A percentile compares a stretch with the other conserved stretches of the same genome.
Conservation (phyloP, 2,113 vertebrate species). For the Rhynchomys soricoides region DNA sequence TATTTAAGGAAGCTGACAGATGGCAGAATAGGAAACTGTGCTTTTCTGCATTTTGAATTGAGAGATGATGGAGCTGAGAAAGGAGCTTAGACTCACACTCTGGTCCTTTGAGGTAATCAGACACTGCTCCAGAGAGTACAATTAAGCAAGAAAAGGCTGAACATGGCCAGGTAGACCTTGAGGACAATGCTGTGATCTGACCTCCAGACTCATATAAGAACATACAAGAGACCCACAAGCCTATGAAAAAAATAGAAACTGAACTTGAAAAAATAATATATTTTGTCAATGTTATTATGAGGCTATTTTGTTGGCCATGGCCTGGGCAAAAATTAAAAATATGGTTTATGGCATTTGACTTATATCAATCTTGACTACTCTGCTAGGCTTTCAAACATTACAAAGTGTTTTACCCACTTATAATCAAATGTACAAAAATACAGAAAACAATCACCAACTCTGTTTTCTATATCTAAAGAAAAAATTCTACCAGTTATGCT, state of each 20-base stretch:
- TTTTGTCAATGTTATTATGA: background rate
- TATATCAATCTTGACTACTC: background rate
- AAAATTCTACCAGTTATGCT: background rate
- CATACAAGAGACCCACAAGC: background rate
- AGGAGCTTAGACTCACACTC: background rate
- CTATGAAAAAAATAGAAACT: background rate
- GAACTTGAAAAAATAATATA: background rate
- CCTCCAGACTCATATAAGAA: background rate
- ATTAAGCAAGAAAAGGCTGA: background rate
- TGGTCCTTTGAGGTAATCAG: background rate
- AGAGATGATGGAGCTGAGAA: background rate
- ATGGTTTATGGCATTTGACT: background rate
- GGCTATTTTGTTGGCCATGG: background rate
- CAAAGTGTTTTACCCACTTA: background rate
- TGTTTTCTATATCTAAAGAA: background rate
- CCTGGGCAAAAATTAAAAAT: background rate
- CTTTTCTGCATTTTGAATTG: background rate
- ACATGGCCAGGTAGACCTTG: background rate
- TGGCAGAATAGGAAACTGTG: background rate
- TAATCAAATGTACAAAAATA: slow-evolving; percentile 6
- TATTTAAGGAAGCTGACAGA: slow-evolving; percentile 15
- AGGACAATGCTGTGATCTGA: background rate
- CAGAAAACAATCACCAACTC: background rate
- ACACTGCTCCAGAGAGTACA: background rate
- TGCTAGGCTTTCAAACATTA: background rate